Percentiles rank a stretch among this genome's conserved stretches.
These are phyloP conservation scores for Littorina saxatilis DNA, from an alignment of 1,140 invertebrate species.

Conservation along the genomic window DNA sequence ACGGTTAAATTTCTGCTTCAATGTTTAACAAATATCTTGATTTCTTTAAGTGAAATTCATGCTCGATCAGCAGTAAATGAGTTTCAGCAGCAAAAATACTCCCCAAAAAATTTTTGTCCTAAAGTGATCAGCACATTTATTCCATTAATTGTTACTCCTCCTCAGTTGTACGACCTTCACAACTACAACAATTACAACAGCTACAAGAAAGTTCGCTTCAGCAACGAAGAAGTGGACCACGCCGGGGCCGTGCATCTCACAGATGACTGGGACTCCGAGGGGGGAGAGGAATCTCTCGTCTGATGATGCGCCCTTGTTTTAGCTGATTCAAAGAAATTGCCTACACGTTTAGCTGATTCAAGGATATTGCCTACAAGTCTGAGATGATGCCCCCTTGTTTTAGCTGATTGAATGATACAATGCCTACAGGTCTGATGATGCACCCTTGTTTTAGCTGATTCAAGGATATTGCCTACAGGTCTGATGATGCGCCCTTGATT, in stretches of 20 bases:
- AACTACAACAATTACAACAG: constrained; percentile 24
- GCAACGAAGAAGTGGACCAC: constrained; percentile 34
- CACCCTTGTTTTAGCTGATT: constrained; percentile 33
- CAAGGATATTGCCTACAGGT: constrained; percentile 25
- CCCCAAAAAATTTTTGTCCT: too few species aligned
- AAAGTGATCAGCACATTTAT: too few species aligned
- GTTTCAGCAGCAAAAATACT: too few species aligned
- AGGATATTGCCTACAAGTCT: neutral
- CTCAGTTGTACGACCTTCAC: neutral
- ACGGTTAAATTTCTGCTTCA: too few species aligned
- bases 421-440: neutral
- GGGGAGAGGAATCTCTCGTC: constrained; percentile 54
- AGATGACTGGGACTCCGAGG: constrained; percentile 44
- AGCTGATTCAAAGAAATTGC: neutral
- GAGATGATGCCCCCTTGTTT: neutral
- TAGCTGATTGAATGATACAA: neutral
- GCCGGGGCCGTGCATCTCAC: neutral
- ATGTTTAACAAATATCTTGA: too few species aligned
- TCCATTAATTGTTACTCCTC: too few species aligned
- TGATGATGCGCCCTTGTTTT: constrained; percentile 26
- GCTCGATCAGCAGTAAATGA: too few species aligned
- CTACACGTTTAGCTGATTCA: neutral
- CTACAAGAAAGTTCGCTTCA: constrained; percentile 47
- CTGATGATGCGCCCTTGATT: neutral
- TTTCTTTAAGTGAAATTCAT: too few species aligned